These are phyloP conservation scores for Phaonia tiefii DNA, from an alignment of 2,888 invertebrate species.

Conservation along the genomic window DNA sequence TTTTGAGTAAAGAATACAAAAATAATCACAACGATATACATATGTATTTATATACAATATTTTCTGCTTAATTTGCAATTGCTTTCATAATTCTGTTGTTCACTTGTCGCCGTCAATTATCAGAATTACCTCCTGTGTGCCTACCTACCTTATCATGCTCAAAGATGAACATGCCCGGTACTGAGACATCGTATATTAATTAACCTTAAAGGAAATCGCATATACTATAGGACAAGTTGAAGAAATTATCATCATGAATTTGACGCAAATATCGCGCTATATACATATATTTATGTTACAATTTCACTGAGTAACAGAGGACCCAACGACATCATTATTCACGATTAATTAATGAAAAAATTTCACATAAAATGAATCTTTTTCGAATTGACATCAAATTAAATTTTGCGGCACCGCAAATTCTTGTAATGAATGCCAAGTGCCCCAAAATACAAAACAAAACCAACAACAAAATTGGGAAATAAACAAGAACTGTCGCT, in stretches of 20 bases:
- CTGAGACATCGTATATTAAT: not conserved
- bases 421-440: slow-evolving; percentile 64
- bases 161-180: too few relatives aligned
- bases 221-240: too few relatives aligned
- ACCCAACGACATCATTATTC: slow-evolving; percentile 48
- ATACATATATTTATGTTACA: too few relatives aligned
- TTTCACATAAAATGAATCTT: slow-evolving; percentile 57
- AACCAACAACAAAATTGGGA: not conserved
- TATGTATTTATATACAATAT: too few relatives aligned
- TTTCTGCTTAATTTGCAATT: slow-evolving; percentile 16
- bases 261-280: too few relatives aligned
- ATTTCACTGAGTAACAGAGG: too few relatives aligned
- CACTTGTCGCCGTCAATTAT: slow-evolving; percentile 8
- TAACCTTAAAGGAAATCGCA: not conserved
- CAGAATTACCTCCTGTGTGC: not conserved
- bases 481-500: not conserved
- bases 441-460: slow-evolving; percentile 24
- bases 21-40: too few relatives aligned
- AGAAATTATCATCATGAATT: too few relatives aligned
- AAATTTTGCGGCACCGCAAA: slow-evolving; percentile 63
- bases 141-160: too few relatives aligned
- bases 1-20: not conserved
- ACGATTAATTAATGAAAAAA: slow-evolving; percentile 65
- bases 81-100: not conserved
- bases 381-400: slow-evolving; percentile 66